Evolutionary conservation across 2,113 vertebrate genomes (phyloP).

Genomic region (Empidonax alnorum): DNA sequence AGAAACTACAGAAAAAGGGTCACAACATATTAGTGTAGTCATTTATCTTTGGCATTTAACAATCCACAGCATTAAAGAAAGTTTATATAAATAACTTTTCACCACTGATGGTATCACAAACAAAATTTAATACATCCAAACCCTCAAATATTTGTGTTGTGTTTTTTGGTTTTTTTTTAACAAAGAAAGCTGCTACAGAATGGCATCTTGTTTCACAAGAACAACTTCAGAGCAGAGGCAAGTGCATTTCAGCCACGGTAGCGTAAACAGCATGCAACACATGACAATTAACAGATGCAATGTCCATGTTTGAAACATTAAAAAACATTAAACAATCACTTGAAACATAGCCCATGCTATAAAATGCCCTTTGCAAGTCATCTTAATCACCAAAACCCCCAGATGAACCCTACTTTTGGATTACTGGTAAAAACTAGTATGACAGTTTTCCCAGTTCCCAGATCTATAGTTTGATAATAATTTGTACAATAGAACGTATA

Average conservation of each 20-base stretch:
- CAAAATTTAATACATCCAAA: constrained; percentile 47
- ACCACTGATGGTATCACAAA: constrained; percentile 16
- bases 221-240: constrained; percentile 38
- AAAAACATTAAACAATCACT: constrained; percentile 13
- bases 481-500: constrained; percentile 1
- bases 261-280: constrained; percentile 52
- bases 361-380: constrained; percentile 61
- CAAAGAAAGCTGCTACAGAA: constrained; percentile 57
- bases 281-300: constrained; percentile 31
- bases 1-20: neutral
- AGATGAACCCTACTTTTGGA: neutral
- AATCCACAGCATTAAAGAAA: neutral
- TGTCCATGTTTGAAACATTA: constrained; percentile 36
- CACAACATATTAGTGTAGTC: neutral
- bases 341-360: constrained; percentile 49
- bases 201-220: constrained; percentile 38
- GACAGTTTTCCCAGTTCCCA: neutral
- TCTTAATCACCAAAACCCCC: neutral
- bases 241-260: constrained; percentile 48
- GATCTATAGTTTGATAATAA: neutral
- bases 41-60: neutral
- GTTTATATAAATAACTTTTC: neutral
- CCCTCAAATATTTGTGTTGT: neutral
- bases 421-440: constrained; percentile 27
- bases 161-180: neutral